phyloP scores from a whole-genome alignment of 2,888 invertebrate species.

The Thyatira batis region DNA sequence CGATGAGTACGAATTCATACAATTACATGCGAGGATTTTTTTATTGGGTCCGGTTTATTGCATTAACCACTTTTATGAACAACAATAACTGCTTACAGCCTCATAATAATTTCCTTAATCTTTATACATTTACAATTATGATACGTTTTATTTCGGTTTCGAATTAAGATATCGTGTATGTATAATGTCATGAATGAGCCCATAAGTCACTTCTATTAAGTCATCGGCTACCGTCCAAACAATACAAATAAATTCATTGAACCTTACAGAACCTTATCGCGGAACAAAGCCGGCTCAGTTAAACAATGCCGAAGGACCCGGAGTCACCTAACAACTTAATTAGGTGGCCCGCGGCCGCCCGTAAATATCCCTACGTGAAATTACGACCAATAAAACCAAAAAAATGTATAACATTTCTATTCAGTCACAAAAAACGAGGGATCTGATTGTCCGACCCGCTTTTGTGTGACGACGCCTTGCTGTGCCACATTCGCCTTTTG shows the following conservation, averaged over 20 bases:
- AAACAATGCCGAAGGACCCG: constrained; percentile 71
- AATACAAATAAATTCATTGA: constrained; percentile 55
- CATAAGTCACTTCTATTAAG: constrained; percentile 43
- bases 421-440: constrained; percentile 76
- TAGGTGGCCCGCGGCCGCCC: constrained; percentile 78
- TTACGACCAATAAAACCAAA: constrained; percentile 80
- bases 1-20: neutral
- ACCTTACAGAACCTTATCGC: constrained; percentile 63
- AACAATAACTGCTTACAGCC: neutral
- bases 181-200: constrained; percentile 22
- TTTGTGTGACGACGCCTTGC: constrained; percentile 75
- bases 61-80: neutral
- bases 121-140: neutral
- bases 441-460: constrained; percentile 74
- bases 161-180: neutral
- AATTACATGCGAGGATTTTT: neutral
- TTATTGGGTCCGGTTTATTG: neutral
- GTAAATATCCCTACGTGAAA: constrained; percentile 80
- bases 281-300: constrained; percentile 64
- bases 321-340: constrained; percentile 80
- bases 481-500: constrained; percentile 50
- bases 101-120: neutral
- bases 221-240: constrained; percentile 67
- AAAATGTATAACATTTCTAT: constrained; percentile 82
- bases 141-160: neutral